phyloP scores from a whole-genome alignment of 30 jellyfish, hydroid and myxozoan species.

The Sanderia malayensis region DNA sequence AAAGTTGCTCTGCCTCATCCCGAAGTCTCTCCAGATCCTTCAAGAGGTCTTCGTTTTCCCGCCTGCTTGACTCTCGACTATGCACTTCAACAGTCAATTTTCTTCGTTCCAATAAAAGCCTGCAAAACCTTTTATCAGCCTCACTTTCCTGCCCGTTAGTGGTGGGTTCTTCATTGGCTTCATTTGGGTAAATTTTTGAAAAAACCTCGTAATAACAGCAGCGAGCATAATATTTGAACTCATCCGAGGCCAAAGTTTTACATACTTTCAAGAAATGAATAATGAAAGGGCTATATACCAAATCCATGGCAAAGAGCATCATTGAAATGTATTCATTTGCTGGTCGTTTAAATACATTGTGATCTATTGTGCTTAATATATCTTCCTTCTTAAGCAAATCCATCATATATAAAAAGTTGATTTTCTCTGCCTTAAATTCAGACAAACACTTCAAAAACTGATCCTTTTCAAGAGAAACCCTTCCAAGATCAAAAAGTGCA shows the following conservation, averaged over 20 bases:
- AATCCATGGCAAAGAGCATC: constrained; percentile 4
- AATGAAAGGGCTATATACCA: background rate
- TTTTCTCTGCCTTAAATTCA: constrained; percentile 13
- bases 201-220: background rate
- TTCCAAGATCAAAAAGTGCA: constrained; percentile 3
- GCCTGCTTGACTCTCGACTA: background rate
- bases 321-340: constrained; percentile 24
- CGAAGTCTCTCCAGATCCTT: too few species aligned
- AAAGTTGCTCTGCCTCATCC: background rate
- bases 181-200: too few species aligned
- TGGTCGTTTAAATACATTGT: background rate
- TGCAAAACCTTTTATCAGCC: background rate
- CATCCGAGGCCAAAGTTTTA: constrained; percentile 1
- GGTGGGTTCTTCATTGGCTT: too few species aligned
- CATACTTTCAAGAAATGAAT: constrained; percentile 10
- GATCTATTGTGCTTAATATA: background rate
- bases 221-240: background rate
- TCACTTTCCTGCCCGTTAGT: background rate
- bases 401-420: constrained; percentile 19
- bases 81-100: background rate
- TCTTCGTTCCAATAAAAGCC: background rate
- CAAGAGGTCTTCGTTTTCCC: too few species aligned
- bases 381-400: background rate
- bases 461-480: constrained; percentile 26
- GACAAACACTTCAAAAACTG: background rate